Base-by-base conservation (phyloP, 2,113 vertebrate species). In the Chitala chitala region DNA sequence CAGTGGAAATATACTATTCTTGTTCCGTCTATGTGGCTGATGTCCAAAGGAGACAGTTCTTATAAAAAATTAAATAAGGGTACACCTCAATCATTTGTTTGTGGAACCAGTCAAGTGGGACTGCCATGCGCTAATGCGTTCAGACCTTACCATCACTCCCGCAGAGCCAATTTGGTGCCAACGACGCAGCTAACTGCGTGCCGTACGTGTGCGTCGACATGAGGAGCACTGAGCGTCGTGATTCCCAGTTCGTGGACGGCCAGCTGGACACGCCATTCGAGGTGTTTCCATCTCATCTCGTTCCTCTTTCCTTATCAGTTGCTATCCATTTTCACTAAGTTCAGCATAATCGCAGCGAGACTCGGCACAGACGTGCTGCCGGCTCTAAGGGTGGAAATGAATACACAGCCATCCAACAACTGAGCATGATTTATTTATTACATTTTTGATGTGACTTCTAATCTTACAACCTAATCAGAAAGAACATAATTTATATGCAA, bases 21-120 rank as follows among this genome's bases (percentile, higher is more conserved):
- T 54, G 72, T 80, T 79, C 63, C 73, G 82, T 56, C 72, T 75
- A 61, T 44, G 58, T 90, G 89, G 83, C 85, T 87, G 83, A 85
- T 84, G 76, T 81, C 79, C 84, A 89, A 84, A 73, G 38, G 15
- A 89, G 86, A 87, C 89, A 76, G 76, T 85, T 84, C 77, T 78
- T 84, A 84, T 86, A 83, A 89, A 88, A 85, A 92, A 90, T 85
- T 79, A 92, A 91, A 80, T 61, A 85, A 82, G 76, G 72, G 72
- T 86, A 80, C 72, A 86, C 76, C 79, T 81, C 88, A 87, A 89
- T 90, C 88, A 91, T 83, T 84, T 86, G 71, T 81, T 86, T 77
- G 81, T 76, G 36, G 69, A 83, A 81, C 76, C 82, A 87, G 76
- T 61, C 81, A 84, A 69, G 79, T 72, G 69, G 72, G 75, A 82